Conservation (phyloP, 2,113 vertebrate species). For the Myrmecophaga tridactyla region DNA sequence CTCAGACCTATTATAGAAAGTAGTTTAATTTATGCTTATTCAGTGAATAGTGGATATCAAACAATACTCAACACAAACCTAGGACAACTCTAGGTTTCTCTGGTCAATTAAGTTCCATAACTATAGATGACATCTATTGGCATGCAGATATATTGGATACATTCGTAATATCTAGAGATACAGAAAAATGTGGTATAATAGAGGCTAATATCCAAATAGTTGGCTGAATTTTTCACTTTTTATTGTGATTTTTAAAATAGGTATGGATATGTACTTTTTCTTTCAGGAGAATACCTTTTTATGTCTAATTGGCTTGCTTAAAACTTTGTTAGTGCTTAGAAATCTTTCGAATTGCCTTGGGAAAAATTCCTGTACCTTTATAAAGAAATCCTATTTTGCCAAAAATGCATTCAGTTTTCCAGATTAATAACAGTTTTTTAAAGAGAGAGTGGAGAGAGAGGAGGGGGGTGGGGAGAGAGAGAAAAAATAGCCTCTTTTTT, state of each 20-base stretch:
- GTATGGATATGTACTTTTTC: neutral
- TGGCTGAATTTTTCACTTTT: slow-evolving; percentile 3
- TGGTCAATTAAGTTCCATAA: neutral
- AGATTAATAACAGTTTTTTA: neutral
- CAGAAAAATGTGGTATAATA: neutral
- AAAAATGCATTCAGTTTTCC: neutral
- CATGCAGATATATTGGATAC: neutral
- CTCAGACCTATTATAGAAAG: neutral
- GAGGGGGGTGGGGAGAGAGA: neutral
- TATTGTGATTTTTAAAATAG: neutral
- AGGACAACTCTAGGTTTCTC: neutral
- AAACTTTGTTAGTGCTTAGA: neutral
- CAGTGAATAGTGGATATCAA: neutral
- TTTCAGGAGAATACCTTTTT: slow-evolving; percentile 26
- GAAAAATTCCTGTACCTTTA: neutral
- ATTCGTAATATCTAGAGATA: neutral
- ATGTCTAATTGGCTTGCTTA: neutral
- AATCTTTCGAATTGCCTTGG: neutral
- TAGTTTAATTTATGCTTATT: neutral
- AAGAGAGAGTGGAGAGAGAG: neutral
- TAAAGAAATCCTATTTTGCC: slow-evolving; percentile 1
- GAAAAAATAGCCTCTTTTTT: neutral
- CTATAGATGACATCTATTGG: neutral
- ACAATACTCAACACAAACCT: neutral
- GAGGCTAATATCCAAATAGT: neutral